Conservation (phyloP, 2,888 invertebrate species). For the Perithous albicinctus region DNA sequence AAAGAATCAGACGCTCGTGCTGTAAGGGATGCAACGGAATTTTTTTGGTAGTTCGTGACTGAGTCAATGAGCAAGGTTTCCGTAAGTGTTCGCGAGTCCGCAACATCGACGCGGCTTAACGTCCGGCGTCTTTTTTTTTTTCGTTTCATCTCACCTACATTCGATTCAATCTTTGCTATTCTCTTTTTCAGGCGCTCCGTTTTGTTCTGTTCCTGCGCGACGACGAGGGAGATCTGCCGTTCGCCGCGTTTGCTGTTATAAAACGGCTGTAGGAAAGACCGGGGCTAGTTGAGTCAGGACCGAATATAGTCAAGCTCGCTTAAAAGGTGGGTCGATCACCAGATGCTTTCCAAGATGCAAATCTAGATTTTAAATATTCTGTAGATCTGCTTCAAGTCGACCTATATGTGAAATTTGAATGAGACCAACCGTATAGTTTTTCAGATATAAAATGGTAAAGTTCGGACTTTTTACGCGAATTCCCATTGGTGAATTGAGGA, state of each 20-base stretch:
- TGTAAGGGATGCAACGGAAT: constrained; percentile 57
- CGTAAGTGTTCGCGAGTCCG: constrained; percentile 75
- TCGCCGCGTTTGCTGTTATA: not conserved
- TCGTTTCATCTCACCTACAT: constrained; percentile 55
- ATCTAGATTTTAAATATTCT: no score
- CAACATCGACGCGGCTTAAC: constrained; percentile 80
- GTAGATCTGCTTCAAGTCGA: no score
- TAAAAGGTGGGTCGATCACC: no score
- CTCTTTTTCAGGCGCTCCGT: not conserved
- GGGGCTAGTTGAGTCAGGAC: no score
- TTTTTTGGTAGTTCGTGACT: constrained; percentile 78
- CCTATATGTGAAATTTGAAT: no score
- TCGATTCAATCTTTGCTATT: constrained; percentile 35
- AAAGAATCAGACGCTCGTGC: not conserved
- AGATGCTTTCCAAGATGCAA: no score
- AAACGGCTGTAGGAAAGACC: not conserved
- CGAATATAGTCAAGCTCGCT: no score
- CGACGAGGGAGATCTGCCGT: not conserved
- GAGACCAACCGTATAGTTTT: no score
- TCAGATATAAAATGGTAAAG: no score
- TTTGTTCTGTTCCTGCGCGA: not conserved
- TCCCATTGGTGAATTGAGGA: no score
- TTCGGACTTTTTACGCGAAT: no score
- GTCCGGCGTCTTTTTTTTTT: constrained; percentile 42
- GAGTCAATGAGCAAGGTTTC: constrained; percentile 76